phyloP scores from a whole-genome alignment of 2,797 vertebrate genomes.

The Necrosyrtes monachus region DNA sequence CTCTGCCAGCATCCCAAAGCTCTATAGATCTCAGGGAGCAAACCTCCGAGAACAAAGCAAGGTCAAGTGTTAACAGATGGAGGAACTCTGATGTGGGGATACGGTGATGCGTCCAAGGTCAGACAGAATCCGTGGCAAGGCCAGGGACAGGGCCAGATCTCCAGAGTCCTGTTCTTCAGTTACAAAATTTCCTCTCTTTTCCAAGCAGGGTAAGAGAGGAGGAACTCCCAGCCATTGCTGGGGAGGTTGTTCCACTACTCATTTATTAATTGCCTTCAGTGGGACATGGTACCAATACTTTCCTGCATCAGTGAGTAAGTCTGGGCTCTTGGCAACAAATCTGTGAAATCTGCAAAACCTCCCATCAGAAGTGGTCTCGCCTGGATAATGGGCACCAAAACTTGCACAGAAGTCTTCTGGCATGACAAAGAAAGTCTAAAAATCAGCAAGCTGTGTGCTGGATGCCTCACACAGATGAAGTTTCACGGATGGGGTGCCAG shows the following conservation, averaged over 20 bases:
- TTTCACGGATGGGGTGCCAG: neutral
- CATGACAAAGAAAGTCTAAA: neutral
- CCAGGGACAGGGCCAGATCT: neutral
- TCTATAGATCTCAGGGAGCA: neutral
- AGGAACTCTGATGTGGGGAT: neutral
- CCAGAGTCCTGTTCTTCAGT: neutral
- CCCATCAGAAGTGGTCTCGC: neutral
- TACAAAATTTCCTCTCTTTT: neutral
- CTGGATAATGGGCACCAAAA: neutral
- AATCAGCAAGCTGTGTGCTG: neutral
- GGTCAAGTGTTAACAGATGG: neutral
- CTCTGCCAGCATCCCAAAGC: constrained; percentile 10
- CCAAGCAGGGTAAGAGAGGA: neutral
- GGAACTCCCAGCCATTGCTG: neutral
- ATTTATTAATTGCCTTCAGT: neutral
- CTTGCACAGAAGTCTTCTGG: neutral
- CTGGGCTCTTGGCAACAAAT: neutral
- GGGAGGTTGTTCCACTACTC: neutral
- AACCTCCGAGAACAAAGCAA: neutral
- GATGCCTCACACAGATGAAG: neutral
- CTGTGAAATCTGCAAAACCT: neutral
- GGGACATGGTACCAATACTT: neutral
- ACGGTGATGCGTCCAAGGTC: neutral
- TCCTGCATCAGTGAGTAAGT: neutral
- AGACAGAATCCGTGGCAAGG: neutral